A percentile compares a stretch with the other conserved stretches of the same genome.
phyloP scores from a whole-genome alignment of 2,888 invertebrate genomes.

The Drosophila quinaria region DNA sequence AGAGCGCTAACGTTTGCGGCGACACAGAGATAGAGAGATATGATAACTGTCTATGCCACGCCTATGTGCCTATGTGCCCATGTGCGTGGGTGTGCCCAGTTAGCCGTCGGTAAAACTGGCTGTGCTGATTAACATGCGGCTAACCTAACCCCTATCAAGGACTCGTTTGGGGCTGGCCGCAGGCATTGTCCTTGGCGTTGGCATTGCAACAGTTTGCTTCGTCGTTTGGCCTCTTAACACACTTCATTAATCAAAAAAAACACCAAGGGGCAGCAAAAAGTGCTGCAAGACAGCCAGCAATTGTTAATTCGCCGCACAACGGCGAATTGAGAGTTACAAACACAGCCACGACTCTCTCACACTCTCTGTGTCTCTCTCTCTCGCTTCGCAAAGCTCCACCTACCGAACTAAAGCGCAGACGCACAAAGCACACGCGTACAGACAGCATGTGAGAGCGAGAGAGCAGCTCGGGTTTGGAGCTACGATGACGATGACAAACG shows the following conservation, averaged over 20 bases:
- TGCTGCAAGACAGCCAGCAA: slow-evolving; percentile 31
- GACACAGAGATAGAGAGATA: slow-evolving; percentile 72
- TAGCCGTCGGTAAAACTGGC: slow-evolving; percentile 47
- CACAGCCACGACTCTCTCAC: slow-evolving; percentile 7
- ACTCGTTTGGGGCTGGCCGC: slow-evolving; percentile 55
- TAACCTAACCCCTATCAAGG: slow-evolving; percentile 68
- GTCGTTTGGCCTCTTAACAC: slow-evolving; percentile 84
- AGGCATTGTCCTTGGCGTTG: slow-evolving; percentile 73
- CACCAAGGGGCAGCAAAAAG: slow-evolving; percentile 55
- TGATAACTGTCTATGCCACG: slow-evolving; percentile 75
- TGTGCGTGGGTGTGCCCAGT: slow-evolving; percentile 20
- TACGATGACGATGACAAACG: slow-evolving; percentile 79
- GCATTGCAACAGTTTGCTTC: slow-evolving; percentile 61
- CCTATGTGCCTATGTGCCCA: slow-evolving; percentile 68
- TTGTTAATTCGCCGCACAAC: slow-evolving; percentile 41
- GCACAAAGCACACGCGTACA: slow-evolving; percentile 48
- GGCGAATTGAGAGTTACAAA: slow-evolving; percentile 37
- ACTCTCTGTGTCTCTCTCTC: slow-evolving; percentile 12
- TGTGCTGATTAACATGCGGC: slow-evolving; percentile 48
- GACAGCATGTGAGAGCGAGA: slow-evolving; percentile 37
- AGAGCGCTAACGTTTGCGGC: slow-evolving; percentile 58
- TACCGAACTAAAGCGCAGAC: slow-evolving; percentile 64
- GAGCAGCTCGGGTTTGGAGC: slow-evolving; percentile 44
- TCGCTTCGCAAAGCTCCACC: slow-evolving; percentile 72
- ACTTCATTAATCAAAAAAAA: slow-evolving; percentile 82